Base-by-base conservation (phyloP, 2,113 vertebrate genomes). In the Raphicerus campestris region DNA sequence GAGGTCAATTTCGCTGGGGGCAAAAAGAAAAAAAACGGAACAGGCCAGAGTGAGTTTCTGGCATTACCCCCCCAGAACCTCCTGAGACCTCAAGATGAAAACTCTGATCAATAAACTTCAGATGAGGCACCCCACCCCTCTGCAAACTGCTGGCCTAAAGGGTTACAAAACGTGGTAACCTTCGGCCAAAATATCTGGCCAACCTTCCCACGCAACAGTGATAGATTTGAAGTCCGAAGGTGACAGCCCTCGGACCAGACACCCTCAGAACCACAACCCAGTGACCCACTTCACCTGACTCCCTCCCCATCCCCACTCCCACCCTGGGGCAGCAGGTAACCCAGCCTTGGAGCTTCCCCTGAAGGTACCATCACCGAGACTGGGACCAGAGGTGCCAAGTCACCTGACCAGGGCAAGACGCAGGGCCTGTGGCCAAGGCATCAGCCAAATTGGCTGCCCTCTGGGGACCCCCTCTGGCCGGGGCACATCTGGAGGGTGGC, bases 191-290 rank as follows among this genome's bases (percentile, higher is more conserved):
- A 42, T 60, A 19, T 28, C 2, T n/a, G n/a, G n/a, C n/a, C n/a
- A n/a, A n/a, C n/a, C n/a, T 85, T 70, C 47, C 24, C 11, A 0
- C 26, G 13, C 4, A 32, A 15, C 32, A 61, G 6, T 32, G 53
- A 17, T 16, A 17, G 20, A 5, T 7, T 1, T 0, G 5, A 56
- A 26, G 39, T 39, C 55, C 2, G 0, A 5, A 35, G 20, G 9
- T 7, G 24, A 6, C 1, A 15, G 70, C 32, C 11, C n/a, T n/a
- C n/a, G n/a, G n/a, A n/a, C n/a, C n/a, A n/a, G n/a, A n/a, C n/a
- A 42, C 60, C 32, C 47, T 13, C 32, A 10, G 55, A 17, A 35
- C 28, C 14, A 22, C 0, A 30, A 32, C 17, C 47, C 9, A 14
- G n/a, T 30, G 24, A 22, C 39, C 73, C 60, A 6, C 4, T 56